Base-by-base conservation (phyloP, 2,888 invertebrate species). In the Mechanitis messenoides region DNA sequence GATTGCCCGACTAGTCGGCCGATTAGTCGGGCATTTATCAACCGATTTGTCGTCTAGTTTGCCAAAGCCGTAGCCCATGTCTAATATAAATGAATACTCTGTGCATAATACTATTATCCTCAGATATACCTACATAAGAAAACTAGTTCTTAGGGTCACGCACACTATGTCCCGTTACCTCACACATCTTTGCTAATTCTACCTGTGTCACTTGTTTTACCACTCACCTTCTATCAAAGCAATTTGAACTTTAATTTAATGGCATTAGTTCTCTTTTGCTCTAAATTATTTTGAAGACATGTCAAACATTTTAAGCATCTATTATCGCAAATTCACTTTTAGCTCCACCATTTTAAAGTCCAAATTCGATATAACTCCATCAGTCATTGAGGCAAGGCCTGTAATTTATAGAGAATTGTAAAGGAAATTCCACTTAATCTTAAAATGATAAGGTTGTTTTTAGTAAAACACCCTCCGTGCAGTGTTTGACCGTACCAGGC, bases 101-200 rank as follows among this genome's bases (percentile, higher is more conserved):
- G 31, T 6, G n/a, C 31, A 50, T 50, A 20, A 47, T 31, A 31
- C 31, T 50, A 31, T 50, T 50, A 28, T 50, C 50, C 9, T 50
- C 5, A 47, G 2, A 47, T 20, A 47, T 47, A 38, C 33, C 4
- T 3, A 38, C 45, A 42, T 12, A 55, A 56, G 46, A 61, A 63
- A 61, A 58, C 55, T 61, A 55, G 45, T 56, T 63, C 59, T 55
- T 59, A 64, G 60, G 56, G 66, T 66, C 66, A 46, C 56, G 42
- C 58, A 64, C 60, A 61, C 74, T 70, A 60, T 62, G 53, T 66
- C 66, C 76, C 73, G 79, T 74, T 76, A 77, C 58, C 70, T 74
- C 71, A 79, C 76, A 78, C 74, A 72, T 70, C 58, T 68, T 63
- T 68, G 71, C 68, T 75, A 78, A 69, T 62, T 68, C 64, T 47